phyloP scores from a whole-genome alignment of 2,888 invertebrate species.

The Anodontia alba region DNA sequence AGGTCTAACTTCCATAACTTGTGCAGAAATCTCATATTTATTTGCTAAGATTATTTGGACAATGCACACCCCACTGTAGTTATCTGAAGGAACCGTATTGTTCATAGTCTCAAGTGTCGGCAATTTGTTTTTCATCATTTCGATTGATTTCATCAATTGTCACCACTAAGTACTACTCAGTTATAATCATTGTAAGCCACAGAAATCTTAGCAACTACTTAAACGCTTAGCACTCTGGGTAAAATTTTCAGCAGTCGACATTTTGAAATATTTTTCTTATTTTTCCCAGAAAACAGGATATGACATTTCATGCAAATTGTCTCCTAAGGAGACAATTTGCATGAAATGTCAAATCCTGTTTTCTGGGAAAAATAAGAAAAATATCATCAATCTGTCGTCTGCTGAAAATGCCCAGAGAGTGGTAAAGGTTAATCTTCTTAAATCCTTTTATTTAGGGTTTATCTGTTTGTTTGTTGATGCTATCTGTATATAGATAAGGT shows the following conservation, averaged over 20 bases:
- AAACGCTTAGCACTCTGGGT: too few relatives aligned
- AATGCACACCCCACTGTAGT: not conserved
- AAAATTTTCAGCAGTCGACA: too few relatives aligned
- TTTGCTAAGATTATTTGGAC: not conserved
- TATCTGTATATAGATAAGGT: not conserved
- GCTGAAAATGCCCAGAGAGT: too few relatives aligned
- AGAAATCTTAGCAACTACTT: not conserved
- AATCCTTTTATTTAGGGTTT: not conserved
- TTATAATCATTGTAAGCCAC: not conserved
- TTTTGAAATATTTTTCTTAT: too few relatives aligned
- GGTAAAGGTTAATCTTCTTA: not conserved
- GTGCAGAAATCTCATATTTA: not conserved
- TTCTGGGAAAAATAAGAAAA: too few relatives aligned
- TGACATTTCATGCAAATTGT: too few relatives aligned
- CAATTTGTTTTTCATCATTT: slow-evolving; percentile 1
- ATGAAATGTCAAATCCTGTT: too few relatives aligned
- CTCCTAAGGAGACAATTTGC: too few relatives aligned
- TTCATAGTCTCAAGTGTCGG: not conserved
- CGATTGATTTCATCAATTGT: not conserved
- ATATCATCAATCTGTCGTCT: too few relatives aligned
- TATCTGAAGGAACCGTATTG: not conserved
- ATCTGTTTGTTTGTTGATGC: not conserved
- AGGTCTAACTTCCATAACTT: not conserved
- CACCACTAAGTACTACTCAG: not conserved
- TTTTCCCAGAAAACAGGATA: too few relatives aligned